These are phyloP conservation scores for Acanthacorydalis orientalis DNA, from an alignment of 2,888 invertebrate species.

Conservation along the genomic window DNA sequence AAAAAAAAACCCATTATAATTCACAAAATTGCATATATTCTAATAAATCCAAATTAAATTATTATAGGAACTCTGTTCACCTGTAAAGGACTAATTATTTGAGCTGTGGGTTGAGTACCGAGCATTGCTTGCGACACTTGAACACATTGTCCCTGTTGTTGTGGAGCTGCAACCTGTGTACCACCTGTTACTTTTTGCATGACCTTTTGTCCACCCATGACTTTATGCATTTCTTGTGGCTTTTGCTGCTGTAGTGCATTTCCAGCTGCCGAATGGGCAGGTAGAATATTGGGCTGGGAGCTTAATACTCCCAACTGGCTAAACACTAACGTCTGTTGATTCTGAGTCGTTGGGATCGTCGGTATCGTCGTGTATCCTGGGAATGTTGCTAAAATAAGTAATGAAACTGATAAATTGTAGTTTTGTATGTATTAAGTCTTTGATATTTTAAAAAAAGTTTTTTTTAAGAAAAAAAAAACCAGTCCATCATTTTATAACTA, in stretches of 20 bases:
- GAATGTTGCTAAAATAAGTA: constrained; percentile 32
- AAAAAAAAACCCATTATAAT: constrained; percentile 4
- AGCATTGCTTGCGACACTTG: constrained; percentile 56
- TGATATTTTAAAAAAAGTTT: too few species aligned
- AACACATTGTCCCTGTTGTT: constrained; percentile 53
- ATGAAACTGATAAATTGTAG: neutral
- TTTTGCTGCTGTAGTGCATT: constrained; percentile 34
- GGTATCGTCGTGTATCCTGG: constrained; percentile 66
- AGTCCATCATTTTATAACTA: too few species aligned
- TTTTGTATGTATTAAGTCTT: neutral
- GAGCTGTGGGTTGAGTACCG: constrained; percentile 46
- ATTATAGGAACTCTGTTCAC: constrained; percentile 21
- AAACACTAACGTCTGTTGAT: constrained; percentile 59
- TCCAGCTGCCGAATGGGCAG: constrained; percentile 37
- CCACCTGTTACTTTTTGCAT: constrained; percentile 33
- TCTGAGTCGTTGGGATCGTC: constrained; percentile 57
- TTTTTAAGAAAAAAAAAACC: too few species aligned
- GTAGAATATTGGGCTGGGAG: constrained; percentile 48
- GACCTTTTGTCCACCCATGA: constrained; percentile 31
- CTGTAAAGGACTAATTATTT: constrained; percentile 57
- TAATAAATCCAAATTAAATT: constrained; percentile 7
- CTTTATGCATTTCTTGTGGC: constrained; percentile 49
- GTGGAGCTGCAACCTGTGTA: constrained; percentile 30
- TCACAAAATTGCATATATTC: constrained; percentile 1
- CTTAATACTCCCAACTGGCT: constrained; percentile 53